These are phyloP conservation scores for Antigone vipio DNA, from an alignment of 2,113 vertebrate genomes.

Conservation along the genomic window DNA sequence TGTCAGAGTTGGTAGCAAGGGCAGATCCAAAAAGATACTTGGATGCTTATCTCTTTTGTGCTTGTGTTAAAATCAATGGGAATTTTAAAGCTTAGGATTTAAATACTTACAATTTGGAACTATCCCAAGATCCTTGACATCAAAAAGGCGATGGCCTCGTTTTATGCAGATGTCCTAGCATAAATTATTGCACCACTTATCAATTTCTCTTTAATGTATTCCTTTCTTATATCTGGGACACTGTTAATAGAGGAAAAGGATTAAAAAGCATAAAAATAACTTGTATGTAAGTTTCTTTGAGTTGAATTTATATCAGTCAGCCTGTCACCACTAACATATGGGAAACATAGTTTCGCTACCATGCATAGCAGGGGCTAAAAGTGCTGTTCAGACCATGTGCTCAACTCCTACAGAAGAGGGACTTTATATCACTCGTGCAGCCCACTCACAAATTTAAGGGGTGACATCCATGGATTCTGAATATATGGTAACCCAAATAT, in stretches of 20 bases:
- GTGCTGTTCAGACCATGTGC: conserved; percentile 64
- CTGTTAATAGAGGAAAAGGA: conserved; percentile 60
- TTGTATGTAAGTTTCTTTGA: conserved; percentile 62
- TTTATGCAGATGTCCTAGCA: conserved; percentile 62
- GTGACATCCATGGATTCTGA: conserved; percentile 51
- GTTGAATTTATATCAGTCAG: conserved; percentile 68
- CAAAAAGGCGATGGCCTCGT: conserved; percentile 44
- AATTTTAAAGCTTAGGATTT: conserved; percentile 57
- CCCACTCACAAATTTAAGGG: conserved; percentile 65
- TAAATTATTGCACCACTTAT: conserved; percentile 64
- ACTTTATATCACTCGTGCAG: conserved; percentile 51
- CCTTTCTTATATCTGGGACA: conserved; percentile 51
- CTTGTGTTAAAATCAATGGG: conserved; percentile 43
- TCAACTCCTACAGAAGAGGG: conserved; percentile 66
- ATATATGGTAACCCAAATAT: conserved; percentile 43
- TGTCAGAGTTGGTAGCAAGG: neutral
- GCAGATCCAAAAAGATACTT: conserved; percentile 18
- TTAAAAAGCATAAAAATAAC: conserved; percentile 63
- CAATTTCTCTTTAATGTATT: conserved; percentile 65
- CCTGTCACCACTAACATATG: conserved; percentile 70
- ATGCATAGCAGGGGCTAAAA: conserved; percentile 62
- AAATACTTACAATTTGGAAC: conserved; percentile 56
- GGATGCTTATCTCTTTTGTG: conserved; percentile 14
- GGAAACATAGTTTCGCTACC: conserved; percentile 64
- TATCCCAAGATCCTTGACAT: conserved; percentile 59